Evolutionary conservation across 1,140 invertebrate genomes (phyloP).

Genomic region (Uloborus diversus): DNA sequence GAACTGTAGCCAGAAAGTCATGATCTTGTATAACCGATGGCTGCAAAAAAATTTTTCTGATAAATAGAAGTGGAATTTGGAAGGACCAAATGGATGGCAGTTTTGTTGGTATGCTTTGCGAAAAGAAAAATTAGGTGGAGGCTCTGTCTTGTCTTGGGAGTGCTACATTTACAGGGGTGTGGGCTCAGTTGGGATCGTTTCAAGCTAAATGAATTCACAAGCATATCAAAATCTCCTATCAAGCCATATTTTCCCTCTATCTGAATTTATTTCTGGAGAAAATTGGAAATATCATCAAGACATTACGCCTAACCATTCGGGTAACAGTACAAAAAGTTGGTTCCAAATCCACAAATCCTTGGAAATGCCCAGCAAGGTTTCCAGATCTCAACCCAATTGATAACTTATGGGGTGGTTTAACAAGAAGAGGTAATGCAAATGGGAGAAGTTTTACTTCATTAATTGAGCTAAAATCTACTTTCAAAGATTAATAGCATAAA

Average conservation of each 20-base stretch:
- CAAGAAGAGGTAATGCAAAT: not conserved
- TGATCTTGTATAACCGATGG: not conserved
- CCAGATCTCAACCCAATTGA: not conserved
- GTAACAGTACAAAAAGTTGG: constrained; percentile 9
- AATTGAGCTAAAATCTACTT: not conserved
- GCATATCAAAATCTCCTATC: not conserved
- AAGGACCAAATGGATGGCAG: not conserved
- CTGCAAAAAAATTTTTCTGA: not conserved
- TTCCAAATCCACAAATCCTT: not conserved
- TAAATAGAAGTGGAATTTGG: not conserved
- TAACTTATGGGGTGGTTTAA: not conserved
- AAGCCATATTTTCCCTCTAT: not conserved
- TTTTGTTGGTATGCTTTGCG: not conserved
- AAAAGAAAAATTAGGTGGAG: not conserved
- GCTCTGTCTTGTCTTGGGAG: not conserved
- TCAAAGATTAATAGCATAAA: not conserved
- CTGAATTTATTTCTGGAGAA: not conserved
- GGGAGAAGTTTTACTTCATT: not conserved
- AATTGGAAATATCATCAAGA: not conserved
- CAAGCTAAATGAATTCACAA: not conserved
- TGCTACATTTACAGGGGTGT: not conserved
- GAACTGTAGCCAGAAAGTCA: not conserved
- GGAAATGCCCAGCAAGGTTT: not conserved
- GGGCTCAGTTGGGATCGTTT: not conserved
- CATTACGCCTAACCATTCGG: not conserved